phyloP scores from a whole-genome alignment of 2,113 vertebrate species.

The Channa argus region DNA sequence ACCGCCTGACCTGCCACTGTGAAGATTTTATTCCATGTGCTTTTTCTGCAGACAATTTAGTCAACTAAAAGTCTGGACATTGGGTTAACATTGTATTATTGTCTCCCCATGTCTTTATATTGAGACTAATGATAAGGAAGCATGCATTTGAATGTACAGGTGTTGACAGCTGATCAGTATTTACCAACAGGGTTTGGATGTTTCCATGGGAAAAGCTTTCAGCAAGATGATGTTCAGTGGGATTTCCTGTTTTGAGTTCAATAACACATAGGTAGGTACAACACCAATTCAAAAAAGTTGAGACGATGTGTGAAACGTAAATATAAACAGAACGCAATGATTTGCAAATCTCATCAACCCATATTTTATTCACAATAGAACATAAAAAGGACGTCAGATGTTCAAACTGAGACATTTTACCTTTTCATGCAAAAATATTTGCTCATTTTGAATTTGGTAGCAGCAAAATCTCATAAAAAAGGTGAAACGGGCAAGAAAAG shows the following conservation, averaged over 20 bases:
- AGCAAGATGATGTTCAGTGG: neutral
- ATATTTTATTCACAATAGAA: too few relatives aligned
- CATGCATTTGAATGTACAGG: neutral
- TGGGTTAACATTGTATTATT: neutral
- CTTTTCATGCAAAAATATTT: too few relatives aligned
- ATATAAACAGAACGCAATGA: too few relatives aligned
- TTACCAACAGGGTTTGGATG: neutral
- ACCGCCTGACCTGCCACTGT: conserved; percentile 53
- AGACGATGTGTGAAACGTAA: too few relatives aligned
- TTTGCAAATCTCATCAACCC: too few relatives aligned
- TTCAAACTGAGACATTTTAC: too few relatives aligned
- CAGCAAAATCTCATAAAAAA: too few relatives aligned
- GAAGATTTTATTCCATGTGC: conserved; percentile 45
- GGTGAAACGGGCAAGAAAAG: too few relatives aligned
- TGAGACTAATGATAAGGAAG: neutral
- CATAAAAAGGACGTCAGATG: too few relatives aligned
- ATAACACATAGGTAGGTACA: neutral
- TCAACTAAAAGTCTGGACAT: conserved; percentile 38
- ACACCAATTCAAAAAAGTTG: too few relatives aligned
- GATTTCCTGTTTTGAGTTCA: neutral
- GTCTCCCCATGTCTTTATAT: neutral
- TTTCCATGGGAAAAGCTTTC: neutral
- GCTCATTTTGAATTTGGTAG: too few relatives aligned
- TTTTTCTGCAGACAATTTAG: conserved; percentile 23
- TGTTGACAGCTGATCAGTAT: neutral